These are phyloP conservation scores for Oscheius sp. DNA, from an alignment of 2,888 invertebrate genomes.

Conservation along the genomic window DNA sequence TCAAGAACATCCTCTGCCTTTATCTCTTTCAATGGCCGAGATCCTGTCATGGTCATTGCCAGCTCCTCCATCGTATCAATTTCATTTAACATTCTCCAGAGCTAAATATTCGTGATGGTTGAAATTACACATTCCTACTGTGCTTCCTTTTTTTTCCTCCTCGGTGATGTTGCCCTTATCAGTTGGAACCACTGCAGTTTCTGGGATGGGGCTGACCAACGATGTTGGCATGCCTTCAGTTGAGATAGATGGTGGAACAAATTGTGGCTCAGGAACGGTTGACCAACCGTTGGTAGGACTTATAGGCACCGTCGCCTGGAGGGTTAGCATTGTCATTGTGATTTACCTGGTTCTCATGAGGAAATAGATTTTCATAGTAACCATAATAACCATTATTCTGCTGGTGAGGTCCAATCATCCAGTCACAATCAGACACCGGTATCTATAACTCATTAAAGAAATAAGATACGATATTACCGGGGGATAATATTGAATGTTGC, in stretches of 20 bases:
- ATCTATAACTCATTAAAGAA: no score
- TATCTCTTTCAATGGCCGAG: neutral
- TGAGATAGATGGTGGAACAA: neutral
- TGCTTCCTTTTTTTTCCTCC: slow-evolving; percentile 21
- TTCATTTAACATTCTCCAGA: slow-evolving; percentile 17
- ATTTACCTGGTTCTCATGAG: no score
- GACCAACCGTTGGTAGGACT: no score
- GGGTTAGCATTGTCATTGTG: no score
- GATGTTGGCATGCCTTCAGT: neutral
- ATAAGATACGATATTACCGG: no score
- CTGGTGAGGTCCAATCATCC: no score
- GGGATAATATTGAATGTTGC: no score
- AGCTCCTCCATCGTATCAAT: slow-evolving; percentile 16
- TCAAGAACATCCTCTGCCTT: slow-evolving; percentile 6
- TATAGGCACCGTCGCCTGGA: no score
- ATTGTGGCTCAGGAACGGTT: no score
- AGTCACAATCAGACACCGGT: no score
- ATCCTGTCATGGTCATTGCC: neutral
- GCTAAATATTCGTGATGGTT: slow-evolving; percentile 2
- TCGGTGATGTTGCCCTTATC: slow-evolving; percentile 6
- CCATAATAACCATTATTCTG: no score
- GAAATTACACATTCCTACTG: slow-evolving; percentile 5
- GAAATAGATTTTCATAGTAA: no score
- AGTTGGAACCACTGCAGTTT: neutral
- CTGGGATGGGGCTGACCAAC: neutral